Evolutionary conservation across 2,113 vertebrate species (phyloP), one percentile per base, ranked within the genome.

Genomic region (Leucopsar rothschildi): DNA sequence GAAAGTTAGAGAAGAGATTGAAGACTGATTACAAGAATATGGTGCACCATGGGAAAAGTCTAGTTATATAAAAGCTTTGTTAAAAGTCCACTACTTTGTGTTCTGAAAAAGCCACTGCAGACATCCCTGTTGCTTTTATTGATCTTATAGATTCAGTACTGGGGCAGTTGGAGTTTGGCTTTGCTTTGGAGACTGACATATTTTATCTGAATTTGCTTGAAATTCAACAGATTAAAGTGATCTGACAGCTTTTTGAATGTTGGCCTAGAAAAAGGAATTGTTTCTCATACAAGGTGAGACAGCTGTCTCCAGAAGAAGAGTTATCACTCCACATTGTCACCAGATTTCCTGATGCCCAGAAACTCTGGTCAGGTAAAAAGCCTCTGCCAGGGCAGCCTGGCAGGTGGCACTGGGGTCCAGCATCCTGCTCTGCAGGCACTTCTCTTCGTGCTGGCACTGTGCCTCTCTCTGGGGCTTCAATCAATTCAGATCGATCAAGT

Each of bases 201-300:
- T 89, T 87, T 94, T 85, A 82, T n/a, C 73, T 69, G 71, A 85
- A 84, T 93, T 87, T 94, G 22, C 69, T 86, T 7, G 2, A 86
- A 96, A 96, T 91, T 73, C 93, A 84, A 72, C 37, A 92, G 80
- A 90, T 95, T 83, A 86, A 80, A 90, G 66, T 39, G 37, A 87
- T 86, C 71, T 88, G 93, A 91, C 78, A 93, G 79, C 39, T 89
- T 96, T 92, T 79, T 81, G 88, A 92, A 89, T 59, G 76, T 68
- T 77, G 20, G 78, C 83, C 83, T 90, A 80, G 86, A 92, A 90
- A 86, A 87, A 82, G n/a, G 70, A 93, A 80, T 73, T 56, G 20
- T 78, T 95, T 96, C 45, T 90, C 60, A 45, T 76, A 55, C 21
- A 88, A 93, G 93, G 95, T 96, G 80, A 96, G 89, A 70, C 92